Evolutionary conservation across 2,888 invertebrate species (phyloP), one percentile per base, ranked within the genome.

Genomic region (Agrotis segetum): DNA sequence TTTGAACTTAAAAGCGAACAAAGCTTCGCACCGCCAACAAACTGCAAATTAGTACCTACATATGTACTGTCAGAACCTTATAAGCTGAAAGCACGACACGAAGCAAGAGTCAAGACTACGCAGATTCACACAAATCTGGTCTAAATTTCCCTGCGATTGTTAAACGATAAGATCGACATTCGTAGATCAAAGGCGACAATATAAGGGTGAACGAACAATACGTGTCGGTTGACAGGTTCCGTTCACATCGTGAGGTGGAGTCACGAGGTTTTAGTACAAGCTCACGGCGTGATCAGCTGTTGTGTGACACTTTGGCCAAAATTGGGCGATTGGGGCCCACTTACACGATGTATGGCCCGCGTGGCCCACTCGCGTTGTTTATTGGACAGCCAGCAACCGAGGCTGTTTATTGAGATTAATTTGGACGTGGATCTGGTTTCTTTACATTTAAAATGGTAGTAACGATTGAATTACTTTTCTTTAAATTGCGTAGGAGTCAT

Each of bases 201-300:
- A 65, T 77, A 81, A 77, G 79, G 85, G 82, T 84, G 76, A 76
- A 79, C 72, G 78, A 77, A 79, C 74, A 81, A 83, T 79, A 81
- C 74, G 70, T 74, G 80, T 78, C 74, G 71, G 64, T 78, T 81
- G 72, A 73, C 84, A 84, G 85, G 84, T 83, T 70, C 75, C 79
- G 85, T 79, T 80, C 81, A 82, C 79, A 63, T 90, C 93, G 93
- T 93, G 93, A 90, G 87, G 71, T 21, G 76, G 58, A 78, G 88
- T 93, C 93, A 93, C 93, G 93, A 89, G 70, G 85, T 88, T 88
- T 88, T 87, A 83, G 67, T 77, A 70, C 66, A 77, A 71, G 66
- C 55, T 60, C 73, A 73, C 74, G 66, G 64, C 56, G 69, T 64
- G 82, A 82, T 82, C 82, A 82, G 82, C 82, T 80, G 79, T 70